Percentiles rank a stretch among this genome's conserved stretches.
Conservation (phyloP, 2,797 vertebrate genomes). For the Malurus leucopterus region DNA sequence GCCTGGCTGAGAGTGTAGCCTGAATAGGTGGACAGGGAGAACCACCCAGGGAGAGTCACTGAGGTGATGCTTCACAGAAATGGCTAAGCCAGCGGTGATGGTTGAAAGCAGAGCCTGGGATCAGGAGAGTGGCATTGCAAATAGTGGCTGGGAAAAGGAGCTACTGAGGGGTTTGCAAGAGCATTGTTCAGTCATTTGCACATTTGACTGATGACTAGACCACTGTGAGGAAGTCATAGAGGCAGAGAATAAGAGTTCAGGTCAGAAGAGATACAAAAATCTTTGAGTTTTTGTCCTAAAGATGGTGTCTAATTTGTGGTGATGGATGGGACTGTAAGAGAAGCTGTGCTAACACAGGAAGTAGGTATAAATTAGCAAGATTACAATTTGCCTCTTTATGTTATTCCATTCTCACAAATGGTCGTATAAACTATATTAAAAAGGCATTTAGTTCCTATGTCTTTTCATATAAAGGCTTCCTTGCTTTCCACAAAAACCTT, state of each 20-base stretch:
- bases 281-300: neutral
- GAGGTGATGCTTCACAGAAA: neutral
- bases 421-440: neutral
- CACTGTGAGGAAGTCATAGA: neutral
- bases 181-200: neutral
- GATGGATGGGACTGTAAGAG: neutral
- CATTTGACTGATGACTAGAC: neutral
- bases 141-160: neutral
- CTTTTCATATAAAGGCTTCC: neutral
- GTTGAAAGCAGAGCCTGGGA: neutral
- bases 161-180: neutral
- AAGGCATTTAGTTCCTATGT: neutral
- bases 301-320: neutral
- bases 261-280: neutral
- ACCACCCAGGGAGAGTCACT: neutral
- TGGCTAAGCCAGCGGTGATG: neutral
- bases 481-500: neutral
- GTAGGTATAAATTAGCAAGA: neutral
- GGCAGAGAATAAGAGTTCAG: neutral
- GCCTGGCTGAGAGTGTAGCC: neutral
- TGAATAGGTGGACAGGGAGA: no score
- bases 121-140: neutral
- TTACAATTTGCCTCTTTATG: neutral
- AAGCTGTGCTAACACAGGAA: fast-evolving
- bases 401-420: neutral